Base-by-base conservation (phyloP, 2,797 vertebrate genomes). In the Cuniculus paca region DNA sequence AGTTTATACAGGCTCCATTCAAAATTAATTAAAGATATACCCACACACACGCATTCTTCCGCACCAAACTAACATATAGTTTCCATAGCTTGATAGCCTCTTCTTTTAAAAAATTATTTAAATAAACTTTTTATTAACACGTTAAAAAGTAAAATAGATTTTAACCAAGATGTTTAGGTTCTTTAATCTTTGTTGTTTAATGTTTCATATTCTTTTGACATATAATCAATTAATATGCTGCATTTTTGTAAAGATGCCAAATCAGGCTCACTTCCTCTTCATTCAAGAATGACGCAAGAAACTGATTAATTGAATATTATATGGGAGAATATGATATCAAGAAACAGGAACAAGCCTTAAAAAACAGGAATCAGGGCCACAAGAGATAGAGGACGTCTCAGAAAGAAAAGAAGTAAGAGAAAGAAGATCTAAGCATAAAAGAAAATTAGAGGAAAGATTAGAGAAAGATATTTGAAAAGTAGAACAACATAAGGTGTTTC, bases 221-320 rank as follows among this genome's bases (percentile, higher is more conserved):
- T 98, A 79, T 98, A 97, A 98, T 98, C 98, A 98, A 98, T 98
- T 98, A 98, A 98, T 95, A 94, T 97, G 97, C 98, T 97, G 60
- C 91, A 97, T 94, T 96, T 97, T 98, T 97, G 88, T 97, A 98
- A 98, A 98, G 93, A 98, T 98, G 97, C 86, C 97, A 98, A 97
- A 98, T 98, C 91, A 94, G 81, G 96, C 92, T 98, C 90, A 97
- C 75, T 98, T 96, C 95, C 91, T 96, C 74, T 97, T 94, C 94
- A 89, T 97, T 97, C 94, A 97, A 97, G 83, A 79, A 98, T 95
- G 83, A 98, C 98, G 95, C 95, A 96, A 97, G 81, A 98, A 98
- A 97, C 28, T 80, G 96, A 98, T 97, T 95, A 97, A 94, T 98
- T 98, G 98, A 92, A 89, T 89, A 94, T 92, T 88, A 91, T 61